These are phyloP conservation scores for Mesochorus sp. DNA, from an alignment of 2,888 invertebrate species.

Conservation along the genomic window DNA sequence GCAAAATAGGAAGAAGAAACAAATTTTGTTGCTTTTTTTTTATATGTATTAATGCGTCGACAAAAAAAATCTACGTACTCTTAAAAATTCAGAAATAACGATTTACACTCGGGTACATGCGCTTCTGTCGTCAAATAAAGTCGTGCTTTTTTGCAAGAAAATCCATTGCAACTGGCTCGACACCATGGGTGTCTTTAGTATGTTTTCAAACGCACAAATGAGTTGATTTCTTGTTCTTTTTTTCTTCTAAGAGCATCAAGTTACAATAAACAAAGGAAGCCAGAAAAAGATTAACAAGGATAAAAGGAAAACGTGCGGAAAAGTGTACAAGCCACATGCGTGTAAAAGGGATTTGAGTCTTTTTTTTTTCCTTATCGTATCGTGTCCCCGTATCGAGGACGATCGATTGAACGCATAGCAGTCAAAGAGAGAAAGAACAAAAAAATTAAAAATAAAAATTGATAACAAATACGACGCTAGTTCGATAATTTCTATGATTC, in stretches of 20 bases:
- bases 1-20: slow-evolving; percentile 79
- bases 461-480: slow-evolving; percentile 8
- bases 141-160: slow-evolving; percentile 22
- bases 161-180: not conserved
- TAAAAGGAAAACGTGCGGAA: slow-evolving; percentile 1
- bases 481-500: slow-evolving; percentile 7
- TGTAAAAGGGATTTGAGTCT: slow-evolving; percentile 16
- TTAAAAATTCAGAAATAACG: not conserved
- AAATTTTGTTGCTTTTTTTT: slow-evolving; percentile 34
- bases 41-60: not conserved
- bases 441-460: slow-evolving; percentile 21
- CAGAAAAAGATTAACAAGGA: not conserved
- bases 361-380: not conserved
- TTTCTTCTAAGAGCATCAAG: not conserved
- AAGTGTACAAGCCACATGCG: slow-evolving; percentile 8
- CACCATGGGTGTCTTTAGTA: not conserved
- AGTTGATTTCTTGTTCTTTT: not conserved
- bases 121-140: not conserved
- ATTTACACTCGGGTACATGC: slow-evolving; percentile 2
- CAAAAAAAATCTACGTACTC: slow-evolving; percentile 10
- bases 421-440: slow-evolving; percentile 12
- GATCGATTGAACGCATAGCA: slow-evolving; percentile 29
- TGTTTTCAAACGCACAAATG: slow-evolving; percentile 1
- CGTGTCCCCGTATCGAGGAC: not conserved
- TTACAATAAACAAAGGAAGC: not conserved